Conservation (phyloP, 2,888 invertebrate species). For the Orthosia cruda region DNA sequence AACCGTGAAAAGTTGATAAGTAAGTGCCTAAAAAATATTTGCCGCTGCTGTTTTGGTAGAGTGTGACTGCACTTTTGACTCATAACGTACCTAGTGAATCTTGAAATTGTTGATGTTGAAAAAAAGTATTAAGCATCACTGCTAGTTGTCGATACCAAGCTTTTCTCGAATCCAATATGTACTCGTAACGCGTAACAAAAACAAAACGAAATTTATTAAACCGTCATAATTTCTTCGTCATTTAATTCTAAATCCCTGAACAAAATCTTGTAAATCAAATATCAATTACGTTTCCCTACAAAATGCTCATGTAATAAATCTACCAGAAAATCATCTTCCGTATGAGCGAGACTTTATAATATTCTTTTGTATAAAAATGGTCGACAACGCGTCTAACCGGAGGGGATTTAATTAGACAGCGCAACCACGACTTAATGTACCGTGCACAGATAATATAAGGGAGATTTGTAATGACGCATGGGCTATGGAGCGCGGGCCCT, state of each 20-base stretch:
- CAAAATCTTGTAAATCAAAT: conserved; percentile 8
- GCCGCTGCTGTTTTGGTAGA: too few species aligned
- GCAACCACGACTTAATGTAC: conserved; percentile 84
- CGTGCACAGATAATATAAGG: conserved; percentile 85
- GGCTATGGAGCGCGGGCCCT: conserved; percentile 49
- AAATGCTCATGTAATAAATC: conserved; percentile 28
- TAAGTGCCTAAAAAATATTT: too few species aligned
- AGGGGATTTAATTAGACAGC: conserved; percentile 88
- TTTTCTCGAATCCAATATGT: background rate
- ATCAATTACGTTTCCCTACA: background rate
- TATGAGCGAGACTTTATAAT: conserved; percentile 70
- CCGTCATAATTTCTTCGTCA: too few species aligned
- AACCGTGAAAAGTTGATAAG: too few species aligned
- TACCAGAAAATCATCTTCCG: conserved; percentile 44
- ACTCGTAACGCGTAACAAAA: background rate
- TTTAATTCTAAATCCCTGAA: background rate
- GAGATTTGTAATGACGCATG: conserved; percentile 80
- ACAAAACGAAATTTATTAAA: background rate
- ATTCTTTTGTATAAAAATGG: conserved; percentile 78
- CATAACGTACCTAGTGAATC: too few species aligned
- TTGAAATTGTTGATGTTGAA: too few species aligned
- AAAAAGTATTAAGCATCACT: too few species aligned
- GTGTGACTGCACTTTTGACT: too few species aligned
- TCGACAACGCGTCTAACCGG: conserved; percentile 75
- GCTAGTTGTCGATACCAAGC: background rate